phyloP scores from a whole-genome alignment of 2,797 vertebrate species.

The Limosa lapponica region DNA sequence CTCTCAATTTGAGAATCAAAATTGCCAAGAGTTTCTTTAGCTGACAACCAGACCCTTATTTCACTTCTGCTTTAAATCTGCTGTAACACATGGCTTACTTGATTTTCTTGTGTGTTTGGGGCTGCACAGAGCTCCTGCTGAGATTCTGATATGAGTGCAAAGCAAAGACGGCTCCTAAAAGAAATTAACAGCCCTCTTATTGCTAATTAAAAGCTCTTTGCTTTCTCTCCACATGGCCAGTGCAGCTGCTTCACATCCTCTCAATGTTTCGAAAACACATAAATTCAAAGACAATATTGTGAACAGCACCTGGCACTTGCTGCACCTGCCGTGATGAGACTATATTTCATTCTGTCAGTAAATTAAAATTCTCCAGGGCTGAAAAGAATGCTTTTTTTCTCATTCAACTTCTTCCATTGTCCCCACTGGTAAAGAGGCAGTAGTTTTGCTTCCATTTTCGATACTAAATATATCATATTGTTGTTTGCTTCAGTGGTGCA shows the following conservation, averaged over 20 bases:
- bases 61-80: slow-evolving; percentile 64
- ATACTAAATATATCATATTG: slow-evolving; percentile 89
- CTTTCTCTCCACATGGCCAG: slow-evolving; percentile 88
- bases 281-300: slow-evolving; percentile 90
- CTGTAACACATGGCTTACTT: slow-evolving; percentile 67
- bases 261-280: slow-evolving; percentile 84
- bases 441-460: slow-evolving; percentile 85
- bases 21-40: neutral
- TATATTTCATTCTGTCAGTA: slow-evolving; percentile 91
- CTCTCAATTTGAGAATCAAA: neutral
- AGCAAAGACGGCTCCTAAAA: slow-evolving; percentile 63
- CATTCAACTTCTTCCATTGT: slow-evolving; percentile 75
- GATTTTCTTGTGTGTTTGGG: slow-evolving; percentile 50
- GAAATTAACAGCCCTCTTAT: slow-evolving; percentile 91
- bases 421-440: slow-evolving; percentile 80
- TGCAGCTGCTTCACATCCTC: slow-evolving; percentile 85
- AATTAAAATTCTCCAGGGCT: slow-evolving; percentile 90
- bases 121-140: slow-evolving; percentile 63
- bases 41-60: slow-evolving; percentile 1
- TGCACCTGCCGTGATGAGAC: slow-evolving; percentile 85
- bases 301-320: slow-evolving; percentile 88
- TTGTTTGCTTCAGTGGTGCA: slow-evolving; percentile 86
- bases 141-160: slow-evolving; percentile 63
- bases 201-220: slow-evolving; percentile 98
- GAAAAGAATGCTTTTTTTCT: slow-evolving; percentile 74